Base-by-base conservation (phyloP, 2,797 vertebrate genomes). In the Diglossa cyanea region DNA sequence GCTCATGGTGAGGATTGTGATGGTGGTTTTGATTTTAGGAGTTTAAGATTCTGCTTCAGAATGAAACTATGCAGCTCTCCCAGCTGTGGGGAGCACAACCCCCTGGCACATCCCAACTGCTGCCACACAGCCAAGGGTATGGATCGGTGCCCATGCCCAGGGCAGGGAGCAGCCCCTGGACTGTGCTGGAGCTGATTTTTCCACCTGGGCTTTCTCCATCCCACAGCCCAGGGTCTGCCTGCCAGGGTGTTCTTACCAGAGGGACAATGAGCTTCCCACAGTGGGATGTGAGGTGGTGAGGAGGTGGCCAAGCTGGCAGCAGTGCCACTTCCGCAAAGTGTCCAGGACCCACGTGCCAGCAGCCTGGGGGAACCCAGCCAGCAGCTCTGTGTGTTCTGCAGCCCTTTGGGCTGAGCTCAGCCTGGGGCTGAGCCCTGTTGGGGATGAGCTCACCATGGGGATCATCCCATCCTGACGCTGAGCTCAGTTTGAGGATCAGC, bases 111-210 rank as follows among this genome's bases (percentile, higher is more conserved):
- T 55, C 33, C 66, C 45, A 76, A 0, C 11, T 5, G 4, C 26
- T 21, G 3, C 47, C n/a, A 35, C 0, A 3, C 31, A 70, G 57
- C 44, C 7, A 2, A 62, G 51, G 33, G 55, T 21, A 13, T 6
- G 0, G 23, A 26, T 60, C 5, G 0, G 0, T 17, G 51, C 26
- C 30, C 26, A 6, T 20, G 55, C 30, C 42, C 44, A 17, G 53
- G 35, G 30, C 44, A 71, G 21, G 17, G 26, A 30, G 24, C 3
- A 2, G 54, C 25, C 9, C 1, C 77, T 40, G 61, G 9, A 17
- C 66, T 1, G 0, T 24, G 25, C 33, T 67, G 88, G 58, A 37
- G 35, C 51, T 58, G 72, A 4, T 73, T 68, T 74, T 7, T 55
- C 16, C 55, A 8, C 21, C 17, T n/a, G 23, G 60, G 26, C 17